Percentiles rank a stretch among this genome's conserved stretches.
Conservation (phyloP, 2,113 vertebrate genomes). For the Parotia lawesii region DNA sequence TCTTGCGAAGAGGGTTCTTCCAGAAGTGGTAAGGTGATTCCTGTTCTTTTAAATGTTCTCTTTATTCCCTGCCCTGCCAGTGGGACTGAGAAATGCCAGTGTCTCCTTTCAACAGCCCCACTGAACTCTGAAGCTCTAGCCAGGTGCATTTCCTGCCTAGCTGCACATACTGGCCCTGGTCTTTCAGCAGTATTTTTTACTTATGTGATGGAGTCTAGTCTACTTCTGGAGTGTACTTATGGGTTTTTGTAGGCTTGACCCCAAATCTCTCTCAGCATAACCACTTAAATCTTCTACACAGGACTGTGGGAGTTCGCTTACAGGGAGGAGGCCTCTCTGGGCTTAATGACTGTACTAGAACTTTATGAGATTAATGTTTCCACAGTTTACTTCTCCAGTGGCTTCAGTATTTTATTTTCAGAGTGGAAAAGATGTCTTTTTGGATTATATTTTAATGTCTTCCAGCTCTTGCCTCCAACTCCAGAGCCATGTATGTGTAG, state of each 20-base stretch:
- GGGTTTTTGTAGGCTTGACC: not conserved
- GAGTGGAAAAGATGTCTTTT: not conserved
- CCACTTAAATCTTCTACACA: not conserved
- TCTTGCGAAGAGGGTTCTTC: constrained; percentile 85
- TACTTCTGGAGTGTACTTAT: not conserved
- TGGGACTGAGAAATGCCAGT: not conserved
- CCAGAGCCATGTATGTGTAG: not conserved
- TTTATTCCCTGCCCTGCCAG: not conserved
- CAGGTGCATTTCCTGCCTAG: not conserved
- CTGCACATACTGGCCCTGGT: not conserved
- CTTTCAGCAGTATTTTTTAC: not conserved
- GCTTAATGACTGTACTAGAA: not conserved
- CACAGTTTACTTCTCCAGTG: not conserved
- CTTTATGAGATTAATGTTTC: not conserved
- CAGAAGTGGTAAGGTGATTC: constrained; percentile 90
- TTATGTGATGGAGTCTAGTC: not conserved
- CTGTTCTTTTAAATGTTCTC: not conserved
- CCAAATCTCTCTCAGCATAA: not conserved
- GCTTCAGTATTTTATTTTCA: not conserved
- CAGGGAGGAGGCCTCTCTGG: not conserved
- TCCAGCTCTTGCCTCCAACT: constrained; percentile 36
- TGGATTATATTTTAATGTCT: constrained; percentile 11
- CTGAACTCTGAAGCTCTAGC: not conserved
- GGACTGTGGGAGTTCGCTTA: not conserved
- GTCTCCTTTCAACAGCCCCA: not conserved